Evolutionary conservation across 2,888 invertebrate species (phyloP).

Genomic region (Choreutis nemorana): DNA sequence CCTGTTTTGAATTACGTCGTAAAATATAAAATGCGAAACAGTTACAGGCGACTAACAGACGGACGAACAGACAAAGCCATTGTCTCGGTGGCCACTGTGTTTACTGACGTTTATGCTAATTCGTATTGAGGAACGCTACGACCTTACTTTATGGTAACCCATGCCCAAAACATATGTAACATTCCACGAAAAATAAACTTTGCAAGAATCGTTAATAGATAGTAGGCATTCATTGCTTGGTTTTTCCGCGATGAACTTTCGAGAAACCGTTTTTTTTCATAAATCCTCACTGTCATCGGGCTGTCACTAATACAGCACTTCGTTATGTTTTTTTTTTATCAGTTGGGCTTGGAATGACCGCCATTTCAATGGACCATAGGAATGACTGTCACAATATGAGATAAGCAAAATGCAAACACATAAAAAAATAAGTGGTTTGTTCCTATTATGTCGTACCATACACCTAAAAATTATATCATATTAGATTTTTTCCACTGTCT

Average conservation of each 20-base stretch:
- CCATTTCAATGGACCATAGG: slow-evolving; percentile 28
- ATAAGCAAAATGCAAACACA: slow-evolving; percentile 6
- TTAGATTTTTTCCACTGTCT: too few relatives aligned
- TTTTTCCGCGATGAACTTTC: too few relatives aligned
- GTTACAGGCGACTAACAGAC: slow-evolving; percentile 42
- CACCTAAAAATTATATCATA: too few relatives aligned
- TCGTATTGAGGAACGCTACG: slow-evolving; percentile 46
- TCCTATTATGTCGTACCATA: too few relatives aligned
- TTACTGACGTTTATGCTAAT: slow-evolving; percentile 59
- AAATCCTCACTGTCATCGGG: too few relatives aligned
- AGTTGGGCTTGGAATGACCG: slow-evolving; percentile 37
- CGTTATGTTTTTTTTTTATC: slow-evolving; percentile 39
- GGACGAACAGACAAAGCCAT: slow-evolving; percentile 57
- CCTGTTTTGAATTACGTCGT: slow-evolving; percentile 31
- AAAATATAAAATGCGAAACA: slow-evolving; percentile 30
- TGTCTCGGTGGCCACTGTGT: slow-evolving; percentile 42
- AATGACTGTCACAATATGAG: slow-evolving; percentile 31
- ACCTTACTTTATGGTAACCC: slow-evolving; percentile 39
- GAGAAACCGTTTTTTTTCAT: too few relatives aligned
- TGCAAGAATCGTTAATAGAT: too few relatives aligned
- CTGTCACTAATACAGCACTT: too few relatives aligned
- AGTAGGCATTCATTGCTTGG: too few relatives aligned
- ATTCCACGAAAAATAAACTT: too few relatives aligned
- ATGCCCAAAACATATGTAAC: too few relatives aligned
- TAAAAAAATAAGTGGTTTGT: too few relatives aligned